Percentiles rank a stretch among this genome's conserved stretches.
phyloP scores from a whole-genome alignment of 2,888 invertebrate genomes.

The Latrodectus hesperus region DNA sequence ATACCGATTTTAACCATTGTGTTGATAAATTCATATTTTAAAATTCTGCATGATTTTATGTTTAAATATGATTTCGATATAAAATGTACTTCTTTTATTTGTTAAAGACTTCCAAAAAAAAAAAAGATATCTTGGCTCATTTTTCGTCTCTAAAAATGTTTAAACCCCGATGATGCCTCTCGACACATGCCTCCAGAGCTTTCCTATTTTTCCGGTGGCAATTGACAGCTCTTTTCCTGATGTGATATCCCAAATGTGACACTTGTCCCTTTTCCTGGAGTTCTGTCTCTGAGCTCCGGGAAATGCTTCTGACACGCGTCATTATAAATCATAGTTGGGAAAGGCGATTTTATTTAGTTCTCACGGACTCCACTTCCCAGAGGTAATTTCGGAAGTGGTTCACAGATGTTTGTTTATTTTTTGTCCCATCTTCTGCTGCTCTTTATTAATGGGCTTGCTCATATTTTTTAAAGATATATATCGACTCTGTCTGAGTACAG shows the following conservation, averaged over 20 bases:
- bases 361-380: background rate
- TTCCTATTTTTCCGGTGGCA: background rate
- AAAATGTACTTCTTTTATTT: too few relatives aligned
- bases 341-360: slow-evolving; percentile 30
- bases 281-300: background rate
- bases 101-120: too few relatives aligned
- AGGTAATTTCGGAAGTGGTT: slow-evolving; percentile 18
- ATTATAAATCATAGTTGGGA: slow-evolving; percentile 38
- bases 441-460: slow-evolving; percentile 25
- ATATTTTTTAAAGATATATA: background rate
- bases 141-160: background rate
- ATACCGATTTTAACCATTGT: too few relatives aligned
- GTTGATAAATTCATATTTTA: too few relatives aligned
- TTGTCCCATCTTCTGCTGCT: background rate
- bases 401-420: slow-evolving; percentile 7
- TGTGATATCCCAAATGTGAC: slow-evolving; percentile 25
- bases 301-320: slow-evolving; percentile 30
- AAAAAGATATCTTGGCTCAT: too few relatives aligned
- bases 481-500: too few relatives aligned
- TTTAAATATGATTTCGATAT: too few relatives aligned
- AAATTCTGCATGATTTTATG: too few relatives aligned
- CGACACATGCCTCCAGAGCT: background rate
- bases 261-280: slow-evolving; percentile 13
- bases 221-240: background rate
- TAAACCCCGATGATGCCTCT: background rate